Base-by-base conservation (phyloP, 2,888 invertebrate species). In the Philopedon plagiatum region DNA sequence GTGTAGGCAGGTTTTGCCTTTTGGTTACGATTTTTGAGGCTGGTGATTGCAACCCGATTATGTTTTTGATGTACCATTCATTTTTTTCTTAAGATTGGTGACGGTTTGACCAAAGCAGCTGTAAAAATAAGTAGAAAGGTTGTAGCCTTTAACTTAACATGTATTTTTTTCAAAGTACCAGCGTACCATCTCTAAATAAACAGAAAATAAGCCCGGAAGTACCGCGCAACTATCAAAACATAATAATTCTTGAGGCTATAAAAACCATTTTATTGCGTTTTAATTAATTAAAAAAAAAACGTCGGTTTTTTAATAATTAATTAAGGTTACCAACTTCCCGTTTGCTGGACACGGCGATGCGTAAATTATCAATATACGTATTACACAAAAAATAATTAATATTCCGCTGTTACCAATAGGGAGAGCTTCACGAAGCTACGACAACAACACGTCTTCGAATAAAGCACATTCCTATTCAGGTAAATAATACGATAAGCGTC, bases 281-380 rank as follows among this genome's bases (percentile, higher is more conserved):
- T 34, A 62, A 62, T 62, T 32, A 60, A 62, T 62, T 49, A 62
- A 62, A 23, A 62, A 62, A 23, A 29, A 62, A 29, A 46, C 51
- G 29, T 26, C 15, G 23, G 5, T 46, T 21, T 23, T 23, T 29
- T 39, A 32, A 54, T 29, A 32, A 54, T 18, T 46, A 54, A 54
- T 15, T 18, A 29, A 54, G 4, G 15, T 13, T 5, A n/a, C 49
- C n/a, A 13, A 61, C 44, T 46, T 61, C 32, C 60, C 34, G 44
- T 26, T 58, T 23, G 3, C 4, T 21, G n/a, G 21, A 58, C 19
- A 23, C 39, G 21, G 13, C 37, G 23, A 23, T 60, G 60, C 41
- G 41, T 60, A 41, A 60, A 21, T 60, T 13, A 13, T 15, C 23
- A 26, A 19, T 13, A 0, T 9, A 46, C 21, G 19, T 46, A 15